phyloP scores from a whole-genome alignment of 2,797 vertebrate genomes.

The Periparus ater region DNA sequence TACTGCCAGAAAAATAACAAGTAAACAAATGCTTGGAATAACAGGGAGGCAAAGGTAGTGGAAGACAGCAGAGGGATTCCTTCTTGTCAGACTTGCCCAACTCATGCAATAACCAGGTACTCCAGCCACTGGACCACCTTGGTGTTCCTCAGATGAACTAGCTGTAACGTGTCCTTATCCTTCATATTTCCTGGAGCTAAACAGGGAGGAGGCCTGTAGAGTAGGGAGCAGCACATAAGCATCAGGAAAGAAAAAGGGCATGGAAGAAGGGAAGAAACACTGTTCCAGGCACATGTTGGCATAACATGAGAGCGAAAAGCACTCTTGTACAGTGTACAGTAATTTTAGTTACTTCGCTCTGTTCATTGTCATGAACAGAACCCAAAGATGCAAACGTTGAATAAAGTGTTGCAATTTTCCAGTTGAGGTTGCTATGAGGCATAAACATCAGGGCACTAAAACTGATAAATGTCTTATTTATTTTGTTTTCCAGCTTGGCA shows the following conservation, averaged over 20 bases:
- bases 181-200: not conserved
- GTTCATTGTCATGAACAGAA: not conserved
- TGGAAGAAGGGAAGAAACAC: not conserved
- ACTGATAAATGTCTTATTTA: not conserved
- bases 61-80: not conserved
- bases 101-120: not conserved
- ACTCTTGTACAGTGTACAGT: not conserved
- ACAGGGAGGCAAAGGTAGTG: not conserved
- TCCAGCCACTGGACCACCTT: not conserved
- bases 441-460: not conserved
- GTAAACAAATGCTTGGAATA: not conserved
- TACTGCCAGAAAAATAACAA: not conserved
- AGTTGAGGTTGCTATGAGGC: not conserved
- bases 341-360: not conserved
- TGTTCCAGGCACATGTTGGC: not conserved
- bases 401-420: conserved; percentile 8
- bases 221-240: not conserved
- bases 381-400: not conserved
- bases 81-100: not conserved
- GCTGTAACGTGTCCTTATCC: not conserved
- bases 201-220: not conserved
- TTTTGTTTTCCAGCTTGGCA: conserved; percentile 25
- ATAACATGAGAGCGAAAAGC: not conserved
- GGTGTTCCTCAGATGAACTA: not conserved
- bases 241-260: not conserved